These are phyloP conservation scores for Drosophila jambulina DNA, from an alignment of 1,140 invertebrate genomes.

Conservation along the genomic window DNA sequence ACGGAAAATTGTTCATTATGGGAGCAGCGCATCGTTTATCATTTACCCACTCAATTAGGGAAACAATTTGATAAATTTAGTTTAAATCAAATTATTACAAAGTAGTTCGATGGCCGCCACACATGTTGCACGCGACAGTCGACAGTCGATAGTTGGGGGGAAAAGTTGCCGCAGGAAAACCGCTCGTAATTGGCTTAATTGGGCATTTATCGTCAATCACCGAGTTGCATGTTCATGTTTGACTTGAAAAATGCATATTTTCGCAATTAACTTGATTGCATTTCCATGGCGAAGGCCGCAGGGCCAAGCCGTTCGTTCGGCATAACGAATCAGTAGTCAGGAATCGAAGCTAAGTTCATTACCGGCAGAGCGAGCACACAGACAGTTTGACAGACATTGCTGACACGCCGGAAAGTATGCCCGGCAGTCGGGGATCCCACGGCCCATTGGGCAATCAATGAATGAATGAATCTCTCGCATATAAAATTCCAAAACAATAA, in stretches of 20 bases:
- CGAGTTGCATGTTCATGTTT: constrained; percentile 37
- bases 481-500: constrained; percentile 38
- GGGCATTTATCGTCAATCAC: constrained; percentile 75
- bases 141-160: background rate
- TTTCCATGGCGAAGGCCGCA: constrained; percentile 52
- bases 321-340: background rate
- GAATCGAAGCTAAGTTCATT: constrained; percentile 38
- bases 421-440: too few relatives aligned
- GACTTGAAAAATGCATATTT: constrained; percentile 58
- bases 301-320: constrained; percentile 6
- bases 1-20: constrained; percentile 44
- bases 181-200: constrained; percentile 75
- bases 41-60: constrained; percentile 44
- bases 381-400: constrained; percentile 10
- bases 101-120: constrained; percentile 24
- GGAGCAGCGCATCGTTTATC: constrained; percentile 14
- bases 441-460: constrained; percentile 36
- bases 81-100: constrained; percentile 49
- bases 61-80: constrained; percentile 54
- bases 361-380: background rate
- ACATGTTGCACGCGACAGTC: constrained; percentile 47
- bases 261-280: constrained; percentile 72
- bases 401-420: constrained; percentile 29
- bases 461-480: constrained; percentile 33
- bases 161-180: constrained; percentile 25